A percentile compares a stretch with the other conserved stretches of the same genome.
These are phyloP conservation scores for Agrotis puta DNA, from an alignment of 2,888 invertebrate genomes.

Conservation along the genomic window DNA sequence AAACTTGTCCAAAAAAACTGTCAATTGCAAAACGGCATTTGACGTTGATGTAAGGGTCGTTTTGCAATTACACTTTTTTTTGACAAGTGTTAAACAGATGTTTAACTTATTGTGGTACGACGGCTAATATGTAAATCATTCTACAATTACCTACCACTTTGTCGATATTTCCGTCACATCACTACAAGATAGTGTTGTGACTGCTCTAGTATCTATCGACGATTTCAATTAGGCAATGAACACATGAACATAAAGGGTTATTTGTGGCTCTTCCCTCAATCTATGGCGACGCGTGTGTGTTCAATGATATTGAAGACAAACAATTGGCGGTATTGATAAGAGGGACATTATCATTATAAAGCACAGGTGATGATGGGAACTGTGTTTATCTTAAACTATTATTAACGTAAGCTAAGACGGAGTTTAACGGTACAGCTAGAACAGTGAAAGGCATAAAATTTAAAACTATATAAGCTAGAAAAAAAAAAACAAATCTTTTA, in stretches of 20 bases:
- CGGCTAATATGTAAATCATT: too few species aligned
- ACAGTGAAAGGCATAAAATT: too few species aligned
- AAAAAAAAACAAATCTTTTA: too few species aligned
- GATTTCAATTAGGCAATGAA: constrained; percentile 39
- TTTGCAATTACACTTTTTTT: too few species aligned
- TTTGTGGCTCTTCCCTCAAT: constrained; percentile 29
- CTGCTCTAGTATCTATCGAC: constrained; percentile 7
- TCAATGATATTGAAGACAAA: constrained; percentile 65
- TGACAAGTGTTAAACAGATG: too few species aligned
- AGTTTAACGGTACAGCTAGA: too few species aligned
- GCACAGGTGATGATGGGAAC: constrained; percentile 29
- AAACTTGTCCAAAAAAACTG: too few species aligned
- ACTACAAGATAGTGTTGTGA: neutral
- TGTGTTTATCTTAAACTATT: constrained; percentile 8
- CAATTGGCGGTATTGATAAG: constrained; percentile 61
- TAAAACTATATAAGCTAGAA: too few species aligned
- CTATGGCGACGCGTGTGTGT: constrained; percentile 53
- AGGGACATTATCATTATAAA: constrained; percentile 61
- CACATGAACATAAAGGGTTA: constrained; percentile 31
- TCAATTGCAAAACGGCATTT: too few species aligned
- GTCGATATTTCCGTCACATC: neutral
- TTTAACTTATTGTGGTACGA: too few species aligned
- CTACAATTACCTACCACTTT: neutral
- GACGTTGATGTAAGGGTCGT: too few species aligned
- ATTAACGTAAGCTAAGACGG: neutral